These are phyloP conservation scores for Perizoma flavofasciatum DNA, from an alignment of 2,888 invertebrate species.

Conservation along the genomic window DNA sequence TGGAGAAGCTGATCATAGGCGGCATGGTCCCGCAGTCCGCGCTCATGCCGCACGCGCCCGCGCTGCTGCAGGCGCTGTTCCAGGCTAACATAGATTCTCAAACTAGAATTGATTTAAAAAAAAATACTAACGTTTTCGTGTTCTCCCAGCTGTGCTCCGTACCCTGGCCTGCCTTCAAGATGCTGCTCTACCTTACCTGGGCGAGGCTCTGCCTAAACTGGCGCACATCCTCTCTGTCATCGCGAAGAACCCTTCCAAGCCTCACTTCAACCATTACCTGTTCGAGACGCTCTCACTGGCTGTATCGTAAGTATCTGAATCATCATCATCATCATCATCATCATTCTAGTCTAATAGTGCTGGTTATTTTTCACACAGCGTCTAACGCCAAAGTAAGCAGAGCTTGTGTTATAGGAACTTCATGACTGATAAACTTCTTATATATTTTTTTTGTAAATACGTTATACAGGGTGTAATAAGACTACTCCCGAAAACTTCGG, in stretches of 20 bases:
- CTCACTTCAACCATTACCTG: slow-evolving; percentile 99
- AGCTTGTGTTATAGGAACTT: too few species aligned
- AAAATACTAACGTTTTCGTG: background rate
- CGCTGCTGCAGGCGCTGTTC: too few species aligned
- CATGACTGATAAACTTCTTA: too few species aligned
- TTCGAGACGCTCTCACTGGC: slow-evolving; percentile 97
- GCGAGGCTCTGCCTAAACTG: slow-evolving; percentile 91
- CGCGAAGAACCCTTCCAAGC: slow-evolving; percentile 97
- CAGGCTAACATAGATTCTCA: too few species aligned
- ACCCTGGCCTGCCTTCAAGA: slow-evolving; percentile 93
- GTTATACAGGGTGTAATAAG: too few species aligned
- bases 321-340: too few species aligned
- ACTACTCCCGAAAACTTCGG: too few species aligned
- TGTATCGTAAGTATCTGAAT: slow-evolving; percentile 86
- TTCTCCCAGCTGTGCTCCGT: slow-evolving; percentile 91
- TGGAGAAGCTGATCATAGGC: slow-evolving; percentile 94
- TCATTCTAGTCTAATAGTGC: too few species aligned
- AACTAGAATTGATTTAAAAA: too few species aligned
- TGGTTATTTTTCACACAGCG: too few species aligned
- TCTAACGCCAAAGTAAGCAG: too few species aligned
- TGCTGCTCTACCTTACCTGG: slow-evolving; percentile 90
- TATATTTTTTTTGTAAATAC: too few species aligned
- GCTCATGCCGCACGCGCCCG: slow-evolving; percentile 86
- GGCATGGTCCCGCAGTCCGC: slow-evolving; percentile 85
- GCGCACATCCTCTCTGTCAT: slow-evolving; percentile 92